These are phyloP conservation scores for Pantherophis guttatus DNA, from an alignment of 2,113 vertebrate species.

Conservation along the genomic window DNA sequence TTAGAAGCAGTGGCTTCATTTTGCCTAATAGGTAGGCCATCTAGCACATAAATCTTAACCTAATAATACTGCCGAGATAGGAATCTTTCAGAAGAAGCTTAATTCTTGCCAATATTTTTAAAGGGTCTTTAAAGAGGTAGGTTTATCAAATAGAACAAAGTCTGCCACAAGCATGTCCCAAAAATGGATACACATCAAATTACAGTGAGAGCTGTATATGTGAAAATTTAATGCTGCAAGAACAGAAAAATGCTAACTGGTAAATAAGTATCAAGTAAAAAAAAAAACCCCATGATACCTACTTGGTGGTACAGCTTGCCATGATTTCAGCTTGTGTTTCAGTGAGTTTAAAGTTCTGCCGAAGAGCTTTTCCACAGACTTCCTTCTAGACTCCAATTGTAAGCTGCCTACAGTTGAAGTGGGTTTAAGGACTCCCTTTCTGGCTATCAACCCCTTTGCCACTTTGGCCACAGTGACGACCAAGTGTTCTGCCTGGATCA, in stretches of 20 bases:
- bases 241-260: conserved; percentile 18
- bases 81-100: not conserved
- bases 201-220: accelerated
- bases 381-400: not conserved
- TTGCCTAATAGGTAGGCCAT: not conserved
- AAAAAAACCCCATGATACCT: not conserved
- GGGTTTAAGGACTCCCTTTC: not conserved
- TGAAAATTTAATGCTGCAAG: conserved; percentile 18
- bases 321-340: conserved; percentile 64
- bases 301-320: conserved; percentile 51
- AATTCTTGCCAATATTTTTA: not conserved
- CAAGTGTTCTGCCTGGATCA: not conserved
- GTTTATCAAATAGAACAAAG: not conserved
- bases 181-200: not conserved
- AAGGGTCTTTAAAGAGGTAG: not conserved
- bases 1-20: not conserved
- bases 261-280: conserved; percentile 20
- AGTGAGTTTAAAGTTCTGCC: conserved; percentile 58
- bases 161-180: not conserved
- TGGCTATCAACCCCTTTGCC: not conserved
- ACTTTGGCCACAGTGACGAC: not conserved
- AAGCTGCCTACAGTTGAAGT: not conserved
- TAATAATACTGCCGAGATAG: not conserved
- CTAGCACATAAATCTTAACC: not conserved
- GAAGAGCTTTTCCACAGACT: conserved; percentile 1